Evolutionary conservation across 1,140 invertebrate species (phyloP), one percentile per base, ranked within the genome.

Genomic region (Drosophila grimshawi): DNA sequence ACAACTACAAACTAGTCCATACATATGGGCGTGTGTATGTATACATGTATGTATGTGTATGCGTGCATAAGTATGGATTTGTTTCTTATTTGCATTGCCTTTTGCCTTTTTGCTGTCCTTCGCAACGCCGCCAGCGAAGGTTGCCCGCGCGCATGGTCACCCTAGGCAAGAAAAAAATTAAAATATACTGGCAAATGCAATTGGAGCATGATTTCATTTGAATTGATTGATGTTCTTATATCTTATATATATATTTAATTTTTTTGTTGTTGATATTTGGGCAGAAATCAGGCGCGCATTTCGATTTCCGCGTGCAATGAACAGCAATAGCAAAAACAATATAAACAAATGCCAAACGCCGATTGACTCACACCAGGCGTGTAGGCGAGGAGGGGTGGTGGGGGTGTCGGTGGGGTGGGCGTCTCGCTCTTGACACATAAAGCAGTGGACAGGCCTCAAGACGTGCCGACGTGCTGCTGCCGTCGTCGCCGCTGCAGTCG

Each of bases 391-490:
- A n/a, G 8, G 3, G 48, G 27, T 27, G n/a, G 39, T 7, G 3
- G 29, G 10, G 30, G 3, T 19, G 37, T 4, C 10, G 32, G 4
- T 19, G n/a, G 45, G 11, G 68, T 57, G 52, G 60, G 70, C 55
- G 55, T 37, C 43, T 29, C 71, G 71, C 57, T 74, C 71, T 74
- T 74, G 71, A 74, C 71, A 74, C 65, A 74, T 61, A 73, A 73
- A 73, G 49, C 70, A 55, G 41, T 69, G 71, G 71, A 63, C 71
- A 74, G 71, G 57, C 65, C 51, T 48, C 57, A 69, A 68, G 70
- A 73, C 70, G 70, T 73, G 70, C 70, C 70, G 64, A 67, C n/a
- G 48, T 73, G 48, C 41, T 73, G 64, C 39, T n/a, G 7, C 45
- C 29, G 52, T 10, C 52, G 30, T 43, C 29, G 61, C 10, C 11